A percentile compares a stretch with the other conserved stretches of the same genome.
Conservation (phyloP, 2,797 vertebrate species). For the Enteromius thamalakanensis region DNA sequence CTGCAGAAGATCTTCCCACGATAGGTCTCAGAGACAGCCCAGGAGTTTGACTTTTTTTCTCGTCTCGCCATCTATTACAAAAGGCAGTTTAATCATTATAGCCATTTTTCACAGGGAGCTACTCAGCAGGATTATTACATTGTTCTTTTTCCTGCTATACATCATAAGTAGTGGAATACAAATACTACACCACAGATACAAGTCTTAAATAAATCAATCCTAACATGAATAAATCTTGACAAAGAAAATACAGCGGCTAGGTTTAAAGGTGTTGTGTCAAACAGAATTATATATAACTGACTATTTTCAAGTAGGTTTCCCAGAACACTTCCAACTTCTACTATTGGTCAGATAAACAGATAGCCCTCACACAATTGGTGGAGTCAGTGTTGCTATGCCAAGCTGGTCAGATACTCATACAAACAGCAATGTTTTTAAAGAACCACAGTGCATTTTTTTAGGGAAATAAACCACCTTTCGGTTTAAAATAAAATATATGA, state of each 20-base stretch:
- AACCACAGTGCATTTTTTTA: too few relatives aligned
- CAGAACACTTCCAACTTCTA: background rate
- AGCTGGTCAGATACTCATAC: background rate
- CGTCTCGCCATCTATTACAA: constrained; percentile 28
- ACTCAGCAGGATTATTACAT: constrained; percentile 8
- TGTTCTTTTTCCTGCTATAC: constrained; percentile 21
- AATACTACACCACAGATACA: background rate
- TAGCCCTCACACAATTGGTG: background rate
- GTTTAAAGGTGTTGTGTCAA: background rate
- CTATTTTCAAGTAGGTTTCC: background rate
- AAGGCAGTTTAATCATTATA: constrained; percentile 3
- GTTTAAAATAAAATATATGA: background rate
- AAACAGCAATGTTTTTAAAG: background rate
- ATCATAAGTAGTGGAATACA: constrained; percentile 1
- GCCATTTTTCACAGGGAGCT: constrained; percentile 11
- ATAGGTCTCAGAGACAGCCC: constrained; percentile 29
- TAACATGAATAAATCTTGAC: background rate
- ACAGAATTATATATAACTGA: background rate
- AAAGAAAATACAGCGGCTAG: background rate
- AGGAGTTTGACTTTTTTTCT: constrained; percentile 20
- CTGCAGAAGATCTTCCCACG: constrained; percentile 50
- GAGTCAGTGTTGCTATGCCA: constrained; percentile 1
- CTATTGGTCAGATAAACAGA: background rate
- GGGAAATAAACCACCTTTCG: background rate
- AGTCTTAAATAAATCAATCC: constrained; percentile 5